Percentiles rank a stretch among this genome's conserved stretches.
These are phyloP conservation scores for Gephyroberyx darwinii DNA, from an alignment of 2,797 vertebrate genomes.

Conservation along the genomic window DNA sequence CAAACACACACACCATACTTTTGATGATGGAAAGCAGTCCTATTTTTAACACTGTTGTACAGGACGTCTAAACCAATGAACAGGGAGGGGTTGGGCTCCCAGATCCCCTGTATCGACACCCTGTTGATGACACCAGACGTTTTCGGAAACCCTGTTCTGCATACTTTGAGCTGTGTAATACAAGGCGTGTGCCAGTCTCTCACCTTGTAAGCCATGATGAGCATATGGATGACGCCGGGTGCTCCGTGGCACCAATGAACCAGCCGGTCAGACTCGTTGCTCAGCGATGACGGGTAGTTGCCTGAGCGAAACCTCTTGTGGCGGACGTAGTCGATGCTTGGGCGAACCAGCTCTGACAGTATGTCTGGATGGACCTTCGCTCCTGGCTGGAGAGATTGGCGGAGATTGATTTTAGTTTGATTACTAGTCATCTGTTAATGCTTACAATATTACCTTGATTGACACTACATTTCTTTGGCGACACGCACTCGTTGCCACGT, in stretches of 20 bases:
- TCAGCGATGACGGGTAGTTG: conserved; percentile 95
- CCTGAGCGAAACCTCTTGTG: conserved; percentile 96
- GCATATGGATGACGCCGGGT: conserved; percentile 91
- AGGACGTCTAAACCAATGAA: no score
- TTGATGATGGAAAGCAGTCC: background rate
- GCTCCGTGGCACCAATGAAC: conserved; percentile 98
- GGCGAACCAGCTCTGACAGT: conserved; percentile 88
- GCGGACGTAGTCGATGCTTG: conserved; percentile 94
- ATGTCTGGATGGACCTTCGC: conserved; percentile 86
- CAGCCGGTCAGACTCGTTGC: conserved; percentile 94
- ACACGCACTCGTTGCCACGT: no score
- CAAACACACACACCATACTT: no score
- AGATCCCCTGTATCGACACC: no score
- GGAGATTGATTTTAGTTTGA: background rate
- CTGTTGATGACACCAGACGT: no score
- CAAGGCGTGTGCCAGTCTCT: conserved; percentile 28
- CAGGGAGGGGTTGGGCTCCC: no score
- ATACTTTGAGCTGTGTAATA: no score
- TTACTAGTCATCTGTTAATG: background rate
- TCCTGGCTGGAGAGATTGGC: conserved; percentile 79
- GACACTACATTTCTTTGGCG: no score
- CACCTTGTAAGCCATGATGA: conserved; percentile 91
- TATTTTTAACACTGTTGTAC: no score
- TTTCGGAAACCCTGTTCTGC: no score
- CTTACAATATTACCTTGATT: no score